Conservation (phyloP, 2,888 invertebrate species). For the Seira musarum region DNA sequence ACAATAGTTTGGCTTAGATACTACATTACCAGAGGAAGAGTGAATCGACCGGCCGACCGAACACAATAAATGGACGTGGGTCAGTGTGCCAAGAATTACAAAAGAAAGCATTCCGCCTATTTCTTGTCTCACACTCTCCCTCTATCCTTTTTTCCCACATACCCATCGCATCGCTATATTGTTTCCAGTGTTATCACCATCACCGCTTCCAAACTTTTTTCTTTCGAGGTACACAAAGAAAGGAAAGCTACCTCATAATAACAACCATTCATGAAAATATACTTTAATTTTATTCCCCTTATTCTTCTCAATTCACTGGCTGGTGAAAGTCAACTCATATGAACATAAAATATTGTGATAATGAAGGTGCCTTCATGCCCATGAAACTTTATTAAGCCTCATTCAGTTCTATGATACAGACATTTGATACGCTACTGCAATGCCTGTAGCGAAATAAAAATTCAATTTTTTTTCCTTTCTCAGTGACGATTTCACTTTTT, state of each 20-base stretch:
- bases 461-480: no score
- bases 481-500: no score
- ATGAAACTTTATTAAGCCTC: no score
- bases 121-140: slow-evolving; percentile 14
- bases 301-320: not conserved
- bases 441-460: no score
- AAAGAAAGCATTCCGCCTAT: slow-evolving; percentile 27
- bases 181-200: no score
- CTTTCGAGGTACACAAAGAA: not conserved
- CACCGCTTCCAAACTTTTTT: not conserved
- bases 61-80: slow-evolving; percentile 54
- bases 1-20: no score
- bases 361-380: not conserved
- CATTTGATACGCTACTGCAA: no score
- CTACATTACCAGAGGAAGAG: no score
- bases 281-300: not conserved
- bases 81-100: slow-evolving; percentile 48
- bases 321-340: not conserved
- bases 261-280: not conserved
- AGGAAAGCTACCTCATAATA: not conserved
- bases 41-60: slow-evolving; percentile 41
- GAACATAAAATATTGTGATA: no score
- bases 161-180: no score
- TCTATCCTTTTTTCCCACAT: not conserved
- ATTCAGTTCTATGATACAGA: no score